phyloP scores from a whole-genome alignment of 2,113 vertebrate genomes.

The Spermophilus dauricus region DNA sequence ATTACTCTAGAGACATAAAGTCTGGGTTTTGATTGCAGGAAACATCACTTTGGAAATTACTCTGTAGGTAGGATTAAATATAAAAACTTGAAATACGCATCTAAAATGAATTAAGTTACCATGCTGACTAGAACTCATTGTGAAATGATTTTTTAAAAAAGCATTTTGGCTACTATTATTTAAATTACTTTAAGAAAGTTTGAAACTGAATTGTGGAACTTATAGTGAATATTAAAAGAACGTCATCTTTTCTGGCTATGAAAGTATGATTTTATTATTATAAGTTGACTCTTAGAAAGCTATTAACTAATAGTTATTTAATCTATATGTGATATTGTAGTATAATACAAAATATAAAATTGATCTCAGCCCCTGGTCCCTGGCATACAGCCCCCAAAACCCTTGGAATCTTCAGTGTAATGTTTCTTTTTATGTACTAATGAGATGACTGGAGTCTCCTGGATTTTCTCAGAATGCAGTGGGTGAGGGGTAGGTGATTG shows the following conservation, averaged over 20 bases:
- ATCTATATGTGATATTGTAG: background rate
- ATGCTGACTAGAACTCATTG: constrained; percentile 58
- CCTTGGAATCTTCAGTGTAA: background rate
- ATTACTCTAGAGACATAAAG: constrained; percentile 82
- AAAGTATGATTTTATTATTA: constrained; percentile 63
- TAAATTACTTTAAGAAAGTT: constrained; percentile 58
- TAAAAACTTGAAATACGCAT: constrained; percentile 72
- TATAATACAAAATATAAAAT: background rate
- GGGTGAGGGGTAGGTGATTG: background rate
- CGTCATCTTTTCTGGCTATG: constrained; percentile 15
- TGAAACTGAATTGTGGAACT: constrained; percentile 43
- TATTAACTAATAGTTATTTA: constrained; percentile 55
- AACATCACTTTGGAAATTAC: constrained; percentile 75
- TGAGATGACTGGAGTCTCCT: background rate
- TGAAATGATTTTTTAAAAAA: constrained; percentile 60
- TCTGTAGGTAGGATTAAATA: constrained; percentile 73
- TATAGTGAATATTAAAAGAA: constrained; percentile 47
- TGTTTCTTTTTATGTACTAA: constrained; percentile 16
- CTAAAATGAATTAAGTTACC: constrained; percentile 70
- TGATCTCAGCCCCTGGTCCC: background rate
- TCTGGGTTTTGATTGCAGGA: constrained; percentile 80
- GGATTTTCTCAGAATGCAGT: background rate
- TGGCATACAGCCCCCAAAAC: background rate
- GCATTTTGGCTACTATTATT: constrained; percentile 67
- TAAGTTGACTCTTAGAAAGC: constrained; percentile 26